Evolutionary conservation across 2,113 vertebrate species (phyloP).

Genomic region (Danio rerio): GRCz12tu NC_133193.1:43404001-43404500

Average conservation of each 20-base stretch:
- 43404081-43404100: conserved; percentile 77
- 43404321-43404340: conserved; percentile 86
- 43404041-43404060: conserved; percentile 80
- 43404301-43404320: conserved; percentile 84
- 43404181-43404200: conserved; percentile 78
- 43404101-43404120: conserved; percentile 76
- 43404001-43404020: conserved; percentile 78
- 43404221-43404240: conserved; percentile 87
- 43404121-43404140: conserved; percentile 54
- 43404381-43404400: conserved; percentile 69
- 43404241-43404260: conserved; percentile 79
- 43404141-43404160: conserved; percentile 48
- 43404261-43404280: conserved; percentile 80
- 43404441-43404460: conserved; percentile 20
- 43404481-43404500: too few species aligned
- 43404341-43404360: conserved; percentile 79
- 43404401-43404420: conserved; percentile 82
- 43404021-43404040: conserved; percentile 83
- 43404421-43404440: conserved; percentile 86
- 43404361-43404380: conserved; percentile 75
- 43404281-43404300: conserved; percentile 74
- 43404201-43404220: conserved; percentile 85
- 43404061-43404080: conserved; percentile 82
- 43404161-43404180: conserved; percentile 72
- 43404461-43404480: background rate